Percentiles rank a stretch among this genome's conserved stretches.
These are phyloP conservation scores for Xenops minutus DNA, from an alignment of 2,797 vertebrate species.

Conservation along the genomic window DNA sequence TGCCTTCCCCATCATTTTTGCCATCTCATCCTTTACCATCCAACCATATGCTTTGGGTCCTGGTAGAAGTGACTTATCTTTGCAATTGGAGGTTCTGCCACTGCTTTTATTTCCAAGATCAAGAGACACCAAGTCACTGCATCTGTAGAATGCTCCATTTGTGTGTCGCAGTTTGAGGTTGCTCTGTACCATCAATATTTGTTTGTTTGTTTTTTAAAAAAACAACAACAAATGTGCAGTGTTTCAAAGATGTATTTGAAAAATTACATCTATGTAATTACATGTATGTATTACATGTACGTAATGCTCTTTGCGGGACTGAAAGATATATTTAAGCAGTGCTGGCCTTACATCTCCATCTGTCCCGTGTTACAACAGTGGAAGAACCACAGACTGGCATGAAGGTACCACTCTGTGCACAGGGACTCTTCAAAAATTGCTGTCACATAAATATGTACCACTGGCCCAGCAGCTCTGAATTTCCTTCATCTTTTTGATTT, in stretches of 20 bases:
- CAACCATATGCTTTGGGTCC: neutral
- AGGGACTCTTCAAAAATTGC: neutral
- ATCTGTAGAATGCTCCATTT: neutral
- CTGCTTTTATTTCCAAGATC: neutral
- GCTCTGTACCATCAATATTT: neutral
- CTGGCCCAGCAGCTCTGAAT: neutral
- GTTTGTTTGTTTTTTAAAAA: neutral
- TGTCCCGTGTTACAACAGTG: rapidly evolving
- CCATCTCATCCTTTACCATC: neutral
- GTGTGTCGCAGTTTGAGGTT: neutral
- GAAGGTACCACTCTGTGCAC: neutral
- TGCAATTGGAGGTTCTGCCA: neutral
- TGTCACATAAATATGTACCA: neutral
- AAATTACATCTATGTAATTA: too few relatives aligned
- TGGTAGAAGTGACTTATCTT: neutral
- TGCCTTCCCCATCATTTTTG: neutral
- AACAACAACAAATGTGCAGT: rapidly evolving
- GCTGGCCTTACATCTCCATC: neutral
- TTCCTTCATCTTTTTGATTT: neutral
- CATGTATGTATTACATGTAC: too few relatives aligned
- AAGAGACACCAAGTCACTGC: neutral
- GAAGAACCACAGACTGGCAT: neutral
- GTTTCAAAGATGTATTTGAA: neutral
- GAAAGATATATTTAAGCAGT: neutral
- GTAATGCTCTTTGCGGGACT: neutral